phyloP scores from a whole-genome alignment of 2,888 invertebrate species.

The Apotomis betuletana region DNA sequence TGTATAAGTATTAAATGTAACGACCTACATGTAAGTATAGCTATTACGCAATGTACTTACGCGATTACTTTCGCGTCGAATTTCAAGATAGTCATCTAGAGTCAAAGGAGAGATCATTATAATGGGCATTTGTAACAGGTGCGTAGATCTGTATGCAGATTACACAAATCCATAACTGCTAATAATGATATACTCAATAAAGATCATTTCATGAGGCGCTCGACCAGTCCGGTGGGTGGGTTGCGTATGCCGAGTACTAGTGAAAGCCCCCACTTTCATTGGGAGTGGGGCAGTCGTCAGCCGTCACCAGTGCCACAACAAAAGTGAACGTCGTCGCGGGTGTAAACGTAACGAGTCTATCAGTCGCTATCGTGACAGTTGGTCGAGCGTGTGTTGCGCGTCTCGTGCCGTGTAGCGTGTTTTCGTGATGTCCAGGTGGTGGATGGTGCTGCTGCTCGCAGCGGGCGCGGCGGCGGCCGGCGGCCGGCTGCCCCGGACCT shows the following conservation, averaged over 20 bases:
- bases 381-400: conserved; percentile 67
- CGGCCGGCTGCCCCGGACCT: conserved; percentile 74
- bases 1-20: too few relatives aligned
- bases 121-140: conserved; percentile 39
- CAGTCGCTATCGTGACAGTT: conserved; percentile 65
- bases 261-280: conserved; percentile 81
- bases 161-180: conserved; percentile 16
- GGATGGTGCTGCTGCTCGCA: conserved; percentile 70
- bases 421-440: conserved; percentile 74
- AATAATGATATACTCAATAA: background rate
- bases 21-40: background rate
- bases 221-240: conserved; percentile 30
- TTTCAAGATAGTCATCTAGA: conserved; percentile 30
- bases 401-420: conserved; percentile 59
- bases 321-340: conserved; percentile 75
- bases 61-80: conserved; percentile 38
- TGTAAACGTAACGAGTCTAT: conserved; percentile 65
- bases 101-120: conserved; percentile 30
- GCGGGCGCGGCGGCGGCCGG: conserved; percentile 72
- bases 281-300: conserved; percentile 64
- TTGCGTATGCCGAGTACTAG: conserved; percentile 50
- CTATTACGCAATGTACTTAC: conserved; percentile 17
- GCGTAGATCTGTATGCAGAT: conserved; percentile 29
- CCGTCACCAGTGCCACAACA: conserved; percentile 64
- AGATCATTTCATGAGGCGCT: conserved; percentile 12